Percentiles rank a stretch among this genome's conserved stretches.
Evolutionary conservation across 2,113 vertebrate genomes (phyloP).

Genomic region (Climacteris rufus): DNA sequence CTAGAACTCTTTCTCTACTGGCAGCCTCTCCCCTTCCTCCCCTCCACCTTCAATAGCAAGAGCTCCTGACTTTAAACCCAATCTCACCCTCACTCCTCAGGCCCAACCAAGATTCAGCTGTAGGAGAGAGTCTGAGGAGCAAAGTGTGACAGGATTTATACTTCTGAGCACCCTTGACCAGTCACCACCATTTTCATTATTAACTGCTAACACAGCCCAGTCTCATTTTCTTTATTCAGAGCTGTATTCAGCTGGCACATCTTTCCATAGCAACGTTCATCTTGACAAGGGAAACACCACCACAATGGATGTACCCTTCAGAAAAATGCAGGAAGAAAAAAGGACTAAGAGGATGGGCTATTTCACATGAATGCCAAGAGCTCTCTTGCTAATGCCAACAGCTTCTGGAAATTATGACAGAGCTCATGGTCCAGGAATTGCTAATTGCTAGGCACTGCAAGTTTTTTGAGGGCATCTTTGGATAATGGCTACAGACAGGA

Average conservation of each 20-base stretch:
- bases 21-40: neutral
- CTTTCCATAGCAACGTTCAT: neutral
- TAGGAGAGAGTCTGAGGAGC: neutral
- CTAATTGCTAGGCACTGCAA: constrained; percentile 27
- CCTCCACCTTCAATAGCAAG: neutral
- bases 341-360: neutral
- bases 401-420: neutral
- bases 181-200: neutral
- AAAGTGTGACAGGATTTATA: neutral
- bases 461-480: constrained; percentile 13
- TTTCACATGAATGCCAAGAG: neutral
- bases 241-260: neutral
- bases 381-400: neutral
- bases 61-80: neutral
- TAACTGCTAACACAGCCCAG: neutral
- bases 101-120: neutral
- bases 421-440: neutral
- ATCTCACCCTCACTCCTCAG: neutral
- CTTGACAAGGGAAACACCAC: neutral
- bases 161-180: neutral
- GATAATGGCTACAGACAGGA: neutral
- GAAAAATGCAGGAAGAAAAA: neutral
- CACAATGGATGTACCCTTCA: neutral
- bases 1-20: neutral
- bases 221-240: neutral